Conservation (phyloP, 2,888 invertebrate genomes). For the Drosophila birchii region DNA sequence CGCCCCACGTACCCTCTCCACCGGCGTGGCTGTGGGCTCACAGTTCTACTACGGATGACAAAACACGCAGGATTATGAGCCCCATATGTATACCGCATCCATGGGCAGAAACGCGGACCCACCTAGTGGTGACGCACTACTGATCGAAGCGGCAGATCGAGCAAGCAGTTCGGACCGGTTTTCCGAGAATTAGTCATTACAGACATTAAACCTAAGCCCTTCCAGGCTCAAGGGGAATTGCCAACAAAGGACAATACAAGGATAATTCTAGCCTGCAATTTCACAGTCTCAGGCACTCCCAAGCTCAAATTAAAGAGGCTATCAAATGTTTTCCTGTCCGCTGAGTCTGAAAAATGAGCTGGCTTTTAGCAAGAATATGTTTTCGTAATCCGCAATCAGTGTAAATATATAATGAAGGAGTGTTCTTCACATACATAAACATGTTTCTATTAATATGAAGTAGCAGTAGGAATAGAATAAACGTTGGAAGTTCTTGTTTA, state of each 20-base stretch:
- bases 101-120: conserved; percentile 28
- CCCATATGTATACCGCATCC: conserved; percentile 60
- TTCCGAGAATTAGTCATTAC: conserved; percentile 57
- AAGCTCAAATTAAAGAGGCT: background rate
- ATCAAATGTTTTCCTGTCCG: background rate
- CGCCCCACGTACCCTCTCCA: conserved; percentile 84
- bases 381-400: conserved; percentile 2
- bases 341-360: too few species aligned
- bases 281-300: conserved; percentile 6
- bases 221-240: background rate
- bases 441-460: background rate
- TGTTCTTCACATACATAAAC: background rate
- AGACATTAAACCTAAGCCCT: background rate
- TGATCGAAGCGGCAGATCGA: background rate
- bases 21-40: conserved; percentile 83
- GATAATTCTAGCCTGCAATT: conserved; percentile 18
- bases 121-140: conserved; percentile 31
- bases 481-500: background rate
- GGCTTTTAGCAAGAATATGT: background rate
- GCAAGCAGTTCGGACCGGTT: conserved; percentile 14
- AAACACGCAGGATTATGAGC: conserved; percentile 63
- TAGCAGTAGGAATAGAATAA: background rate
- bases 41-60: conserved; percentile 85
- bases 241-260: conserved; percentile 66
- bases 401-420: background rate